phyloP scores from a whole-genome alignment of 2,888 invertebrate species.

The Noctua janthe region DNA sequence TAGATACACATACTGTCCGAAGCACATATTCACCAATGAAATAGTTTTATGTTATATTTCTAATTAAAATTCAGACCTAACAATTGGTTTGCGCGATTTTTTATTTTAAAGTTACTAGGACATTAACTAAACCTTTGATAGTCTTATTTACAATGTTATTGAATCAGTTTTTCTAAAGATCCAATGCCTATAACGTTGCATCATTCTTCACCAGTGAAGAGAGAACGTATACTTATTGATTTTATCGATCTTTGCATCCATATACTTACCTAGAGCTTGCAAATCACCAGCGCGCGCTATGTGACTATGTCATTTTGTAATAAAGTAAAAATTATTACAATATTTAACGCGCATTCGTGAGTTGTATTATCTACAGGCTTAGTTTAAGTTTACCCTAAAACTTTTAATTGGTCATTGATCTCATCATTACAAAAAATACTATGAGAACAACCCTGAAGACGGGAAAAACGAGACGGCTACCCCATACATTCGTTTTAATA shows the following conservation, averaged over 20 bases:
- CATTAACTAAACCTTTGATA: slow-evolving; percentile 14
- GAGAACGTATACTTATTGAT: slow-evolving; percentile 4
- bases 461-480: not conserved
- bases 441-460: not conserved
- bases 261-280: not conserved
- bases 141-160: slow-evolving; percentile 27
- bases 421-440: not conserved
- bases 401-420: not conserved
- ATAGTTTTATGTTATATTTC: not conserved
- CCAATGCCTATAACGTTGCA: not conserved
- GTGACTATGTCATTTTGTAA: not conserved
- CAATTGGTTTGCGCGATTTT: slow-evolving; percentile 53
- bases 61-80: slow-evolving; percentile 8
- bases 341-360: not conserved
- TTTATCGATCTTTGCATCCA: not conserved
- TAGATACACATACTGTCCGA: not conserved
- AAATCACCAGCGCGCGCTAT: not conserved
- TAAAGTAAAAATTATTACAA: slow-evolving; percentile 4
- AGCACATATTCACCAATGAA: not conserved
- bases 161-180: not conserved
- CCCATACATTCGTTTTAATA: not conserved
- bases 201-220: slow-evolving; percentile 17
- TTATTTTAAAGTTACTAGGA: slow-evolving; percentile 1
- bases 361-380: not conserved
- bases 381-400: not conserved